Evolutionary conservation across 2,797 vertebrate genomes (phyloP).

Genomic region (Scolopax bukidnonensis): DNA sequence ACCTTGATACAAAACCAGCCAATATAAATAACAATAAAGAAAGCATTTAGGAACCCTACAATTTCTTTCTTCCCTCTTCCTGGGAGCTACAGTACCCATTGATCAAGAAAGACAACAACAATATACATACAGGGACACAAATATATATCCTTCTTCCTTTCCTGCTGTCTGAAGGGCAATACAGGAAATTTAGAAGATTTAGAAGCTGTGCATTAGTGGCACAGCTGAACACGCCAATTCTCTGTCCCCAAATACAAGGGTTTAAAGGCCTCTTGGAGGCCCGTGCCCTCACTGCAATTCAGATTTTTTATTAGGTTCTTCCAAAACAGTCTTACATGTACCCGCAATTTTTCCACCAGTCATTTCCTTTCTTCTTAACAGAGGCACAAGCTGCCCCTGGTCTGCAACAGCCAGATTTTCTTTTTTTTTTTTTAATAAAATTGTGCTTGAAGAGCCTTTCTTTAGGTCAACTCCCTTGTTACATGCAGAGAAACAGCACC

Average conservation of each 20-base stretch:
- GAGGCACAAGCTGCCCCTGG: neutral
- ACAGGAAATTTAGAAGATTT: neutral
- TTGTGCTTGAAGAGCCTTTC: constrained; percentile 10
- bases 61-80: neutral
- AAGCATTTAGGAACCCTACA: neutral
- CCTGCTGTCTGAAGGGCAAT: neutral
- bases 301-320: constrained; percentile 18
- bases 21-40: neutral
- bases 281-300: neutral
- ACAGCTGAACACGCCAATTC: neutral
- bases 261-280: neutral
- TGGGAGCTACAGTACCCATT: neutral
- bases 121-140: neutral
- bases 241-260: neutral
- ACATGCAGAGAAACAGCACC: neutral
- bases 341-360: constrained; percentile 12
- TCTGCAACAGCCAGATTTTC: constrained; percentile 13
- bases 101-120: neutral
- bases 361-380: constrained; percentile 38
- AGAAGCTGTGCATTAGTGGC: neutral
- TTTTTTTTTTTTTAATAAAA: neutral
- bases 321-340: constrained; percentile 24
- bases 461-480: neutral
- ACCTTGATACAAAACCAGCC: neutral
- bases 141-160: neutral